Evolutionary conservation across 2,888 invertebrate genomes (phyloP).

Genomic region (Trichogramma dendrolimi): DNA sequence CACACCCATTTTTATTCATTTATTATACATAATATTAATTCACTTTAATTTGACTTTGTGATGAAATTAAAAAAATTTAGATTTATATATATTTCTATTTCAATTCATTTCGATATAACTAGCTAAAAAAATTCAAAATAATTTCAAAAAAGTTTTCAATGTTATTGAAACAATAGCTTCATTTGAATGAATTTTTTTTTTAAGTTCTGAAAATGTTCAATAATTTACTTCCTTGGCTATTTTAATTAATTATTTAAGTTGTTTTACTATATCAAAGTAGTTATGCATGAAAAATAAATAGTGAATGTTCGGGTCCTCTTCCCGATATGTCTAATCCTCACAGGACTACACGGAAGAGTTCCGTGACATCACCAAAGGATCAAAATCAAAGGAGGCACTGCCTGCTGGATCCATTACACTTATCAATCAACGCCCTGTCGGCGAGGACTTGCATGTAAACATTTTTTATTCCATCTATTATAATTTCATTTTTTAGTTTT

Average conservation of each 20-base stretch:
- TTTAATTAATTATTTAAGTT: neutral
- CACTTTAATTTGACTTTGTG: too few species aligned
- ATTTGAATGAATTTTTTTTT: neutral
- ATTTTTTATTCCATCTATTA: conserved; percentile 44
- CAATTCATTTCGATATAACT: too few species aligned
- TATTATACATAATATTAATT: too few species aligned
- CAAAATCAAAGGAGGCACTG: conserved; percentile 84
- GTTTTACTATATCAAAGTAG: neutral
- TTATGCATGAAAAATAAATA: neutral
- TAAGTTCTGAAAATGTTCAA: neutral
- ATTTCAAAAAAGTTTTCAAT: too few species aligned
- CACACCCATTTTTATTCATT: too few species aligned
- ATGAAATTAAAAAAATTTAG: too few species aligned
- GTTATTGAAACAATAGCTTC: neutral
- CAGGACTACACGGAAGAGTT: conserved; percentile 97
- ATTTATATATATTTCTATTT: too few species aligned
- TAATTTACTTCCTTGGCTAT: neutral
- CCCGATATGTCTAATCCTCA: conserved; percentile 39
- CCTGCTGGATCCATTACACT: conserved; percentile 90
- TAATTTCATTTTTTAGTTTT: conserved; percentile 33
- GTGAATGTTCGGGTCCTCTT: neutral
- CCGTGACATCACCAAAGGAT: conserved; percentile 90
- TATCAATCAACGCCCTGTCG: conserved; percentile 91
- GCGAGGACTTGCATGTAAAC: conserved; percentile 87
- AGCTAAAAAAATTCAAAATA: too few species aligned